Evolutionary conservation across 2,797 vertebrate species (phyloP).

Genomic region (Poeciliopsis paucimaculata): DNA sequence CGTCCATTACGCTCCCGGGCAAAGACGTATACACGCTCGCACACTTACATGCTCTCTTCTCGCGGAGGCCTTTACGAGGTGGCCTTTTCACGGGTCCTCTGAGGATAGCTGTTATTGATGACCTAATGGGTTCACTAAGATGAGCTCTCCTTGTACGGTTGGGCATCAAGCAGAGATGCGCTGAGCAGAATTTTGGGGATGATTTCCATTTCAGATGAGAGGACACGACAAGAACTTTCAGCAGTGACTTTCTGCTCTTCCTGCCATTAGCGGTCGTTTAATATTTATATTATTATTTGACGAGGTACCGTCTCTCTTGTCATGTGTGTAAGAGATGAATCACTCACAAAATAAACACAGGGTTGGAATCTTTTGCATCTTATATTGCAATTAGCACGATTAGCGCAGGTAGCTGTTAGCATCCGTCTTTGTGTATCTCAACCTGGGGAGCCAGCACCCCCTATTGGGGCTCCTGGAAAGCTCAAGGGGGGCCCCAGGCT

Average conservation of each 20-base stretch:
- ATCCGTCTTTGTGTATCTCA: background rate
- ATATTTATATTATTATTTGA: background rate
- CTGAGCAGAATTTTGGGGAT: background rate
- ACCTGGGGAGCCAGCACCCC: background rate
- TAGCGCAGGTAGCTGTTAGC: background rate
- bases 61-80: conserved; percentile 33
- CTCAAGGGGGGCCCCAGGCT: background rate
- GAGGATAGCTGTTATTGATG: conserved; percentile 26
- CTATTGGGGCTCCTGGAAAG: background rate
- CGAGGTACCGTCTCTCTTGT: background rate
- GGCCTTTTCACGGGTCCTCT: conserved; percentile 47
- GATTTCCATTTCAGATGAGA: background rate
- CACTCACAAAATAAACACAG: background rate
- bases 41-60: conserved; percentile 33
- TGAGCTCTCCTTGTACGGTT: background rate
- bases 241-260: background rate
- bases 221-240: background rate
- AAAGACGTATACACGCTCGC: conserved; percentile 14
- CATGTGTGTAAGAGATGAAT: background rate
- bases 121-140: background rate
- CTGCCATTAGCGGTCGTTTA: background rate
- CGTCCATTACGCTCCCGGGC: conserved; percentile 7
- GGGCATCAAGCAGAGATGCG: background rate
- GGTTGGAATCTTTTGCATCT: background rate
- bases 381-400: background rate